Conservation (phyloP, 2,797 vertebrate genomes). For the Gobio occitaniae region DNA sequence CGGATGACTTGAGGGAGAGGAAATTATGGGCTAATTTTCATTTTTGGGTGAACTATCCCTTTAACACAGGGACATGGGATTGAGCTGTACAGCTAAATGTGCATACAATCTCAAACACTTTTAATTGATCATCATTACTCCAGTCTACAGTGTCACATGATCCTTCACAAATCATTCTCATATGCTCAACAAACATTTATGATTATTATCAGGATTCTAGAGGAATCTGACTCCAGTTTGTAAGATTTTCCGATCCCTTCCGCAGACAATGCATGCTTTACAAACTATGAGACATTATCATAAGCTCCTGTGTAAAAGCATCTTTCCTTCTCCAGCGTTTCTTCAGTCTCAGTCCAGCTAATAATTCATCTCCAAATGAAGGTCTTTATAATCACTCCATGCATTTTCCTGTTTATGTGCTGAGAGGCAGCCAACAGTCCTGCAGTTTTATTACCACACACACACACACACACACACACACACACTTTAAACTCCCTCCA, state of each 20-base stretch:
- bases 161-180: not conserved
- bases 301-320: not conserved
- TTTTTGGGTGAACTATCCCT: too few relatives aligned
- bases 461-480: not conserved
- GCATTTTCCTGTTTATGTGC: conserved; percentile 26
- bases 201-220: not conserved
- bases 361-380: not conserved
- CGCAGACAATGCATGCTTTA: not conserved
- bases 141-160: conserved; percentile 6
- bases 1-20: too few relatives aligned
- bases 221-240: not conserved
- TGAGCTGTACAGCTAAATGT: not conserved
- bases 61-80: not conserved
- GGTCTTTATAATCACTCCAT: not conserved
- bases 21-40: too few relatives aligned
- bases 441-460: conserved; percentile 21
- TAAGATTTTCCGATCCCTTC: not conserved
- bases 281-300: too few relatives aligned
- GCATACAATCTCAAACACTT: not conserved
- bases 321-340: not conserved
- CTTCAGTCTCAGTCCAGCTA: not conserved
- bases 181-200: not conserved
- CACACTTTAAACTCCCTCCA: conserved; percentile 11
- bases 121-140: conserved; percentile 3
- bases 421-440: not conserved